Conservation (phyloP, 1,140 invertebrate species). For the Reticulitermes speratus region DNA sequence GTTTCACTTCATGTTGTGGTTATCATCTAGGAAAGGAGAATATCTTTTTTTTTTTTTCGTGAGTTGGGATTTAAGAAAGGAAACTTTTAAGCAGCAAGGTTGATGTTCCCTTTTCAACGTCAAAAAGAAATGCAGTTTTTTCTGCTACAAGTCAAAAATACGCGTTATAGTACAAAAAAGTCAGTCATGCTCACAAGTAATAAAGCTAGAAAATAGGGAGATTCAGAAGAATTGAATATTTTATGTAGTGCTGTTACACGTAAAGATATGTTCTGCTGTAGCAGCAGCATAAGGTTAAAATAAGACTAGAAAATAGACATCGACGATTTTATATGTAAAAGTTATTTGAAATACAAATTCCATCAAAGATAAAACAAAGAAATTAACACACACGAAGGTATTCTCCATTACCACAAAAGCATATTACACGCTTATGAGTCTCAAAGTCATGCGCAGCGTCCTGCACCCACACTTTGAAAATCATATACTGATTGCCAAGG, state of each 20-base stretch:
- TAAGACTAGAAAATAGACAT: background rate
- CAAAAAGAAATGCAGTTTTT: background rate
- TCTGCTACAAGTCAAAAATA: background rate
- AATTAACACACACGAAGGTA: no score
- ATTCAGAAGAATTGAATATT: background rate
- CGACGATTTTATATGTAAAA: no score
- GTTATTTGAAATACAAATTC: no score
- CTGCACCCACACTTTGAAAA: no score
- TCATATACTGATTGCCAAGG: no score
- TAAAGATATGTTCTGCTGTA: background rate
- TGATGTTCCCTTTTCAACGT: background rate
- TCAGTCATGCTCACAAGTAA: background rate
- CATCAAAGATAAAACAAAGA: no score
- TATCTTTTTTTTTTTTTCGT: background rate
- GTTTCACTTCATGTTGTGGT: background rate
- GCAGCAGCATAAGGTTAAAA: background rate
- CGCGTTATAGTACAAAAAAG: background rate
- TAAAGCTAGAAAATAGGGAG: background rate
- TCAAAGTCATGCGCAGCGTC: no score
- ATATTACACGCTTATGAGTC: no score
- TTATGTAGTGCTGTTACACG: background rate
- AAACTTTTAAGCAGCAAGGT: background rate
- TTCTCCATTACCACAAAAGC: no score
- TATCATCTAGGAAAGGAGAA: background rate
- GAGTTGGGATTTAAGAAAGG: background rate